Percentiles rank a stretch among this genome's conserved stretches.
These are phyloP conservation scores for Drosophila dives DNA, from an alignment of 2,888 invertebrate species.

Conservation along the genomic window DNA sequence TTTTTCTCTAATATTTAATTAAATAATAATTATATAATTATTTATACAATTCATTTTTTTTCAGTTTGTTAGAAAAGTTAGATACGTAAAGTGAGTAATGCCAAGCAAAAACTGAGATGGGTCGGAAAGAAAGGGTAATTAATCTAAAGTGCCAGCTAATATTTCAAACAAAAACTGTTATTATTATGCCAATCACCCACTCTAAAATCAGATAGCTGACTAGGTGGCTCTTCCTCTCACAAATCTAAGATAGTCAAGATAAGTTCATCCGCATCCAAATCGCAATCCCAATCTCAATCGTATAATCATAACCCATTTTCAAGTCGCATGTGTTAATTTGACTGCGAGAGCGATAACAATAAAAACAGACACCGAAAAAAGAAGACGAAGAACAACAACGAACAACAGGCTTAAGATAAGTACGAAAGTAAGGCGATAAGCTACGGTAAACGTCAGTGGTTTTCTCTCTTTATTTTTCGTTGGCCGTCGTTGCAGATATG, in stretches of 20 bases:
- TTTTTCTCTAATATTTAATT: no score
- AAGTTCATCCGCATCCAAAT: conserved; percentile 17
- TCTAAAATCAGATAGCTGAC: not conserved
- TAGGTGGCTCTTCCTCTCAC: not conserved
- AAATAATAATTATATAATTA: no score
- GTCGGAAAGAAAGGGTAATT: not conserved
- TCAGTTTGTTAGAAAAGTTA: no score
- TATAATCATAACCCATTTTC: conserved; percentile 65
- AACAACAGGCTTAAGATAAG: conserved; percentile 75
- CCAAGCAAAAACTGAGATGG: not conserved
- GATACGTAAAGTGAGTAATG: no score
- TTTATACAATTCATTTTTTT: no score
- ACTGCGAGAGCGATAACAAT: conserved; percentile 69
- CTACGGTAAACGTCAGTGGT: conserved; percentile 50
- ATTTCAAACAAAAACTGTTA: not conserved
- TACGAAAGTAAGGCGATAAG: conserved; percentile 73
- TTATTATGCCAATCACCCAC: not conserved
- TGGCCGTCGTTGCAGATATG: conserved; percentile 31
- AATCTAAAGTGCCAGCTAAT: not conserved
- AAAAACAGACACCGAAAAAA: conserved; percentile 29
- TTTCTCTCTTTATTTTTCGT: conserved; percentile 39
- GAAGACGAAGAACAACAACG: conserved; percentile 1
- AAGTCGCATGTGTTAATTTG: conserved; percentile 74
- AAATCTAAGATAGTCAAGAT: conserved; percentile 41
- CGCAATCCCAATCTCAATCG: conserved; percentile 19